phyloP scores from a whole-genome alignment of 2,888 invertebrate genomes.

The Tortrix viridana region DNA sequence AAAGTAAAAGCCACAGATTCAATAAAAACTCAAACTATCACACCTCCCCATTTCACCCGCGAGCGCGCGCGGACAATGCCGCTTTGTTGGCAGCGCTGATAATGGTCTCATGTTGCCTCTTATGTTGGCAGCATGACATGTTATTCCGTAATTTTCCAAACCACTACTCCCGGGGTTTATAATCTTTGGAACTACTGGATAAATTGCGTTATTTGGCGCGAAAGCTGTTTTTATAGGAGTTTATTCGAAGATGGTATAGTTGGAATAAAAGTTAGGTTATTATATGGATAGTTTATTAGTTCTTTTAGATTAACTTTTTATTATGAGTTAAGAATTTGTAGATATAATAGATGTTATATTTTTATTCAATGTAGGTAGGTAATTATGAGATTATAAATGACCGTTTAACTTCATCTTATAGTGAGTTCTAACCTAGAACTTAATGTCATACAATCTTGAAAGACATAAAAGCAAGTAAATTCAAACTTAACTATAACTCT shows the following conservation, averaged over 20 bases:
- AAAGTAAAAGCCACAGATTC: slow-evolving; percentile 30
- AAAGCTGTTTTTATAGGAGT: slow-evolving; percentile 9
- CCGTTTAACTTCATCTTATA: too few relatives aligned
- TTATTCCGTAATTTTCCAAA: slow-evolving; percentile 74
- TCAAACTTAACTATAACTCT: too few relatives aligned
- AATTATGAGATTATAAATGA: too few relatives aligned
- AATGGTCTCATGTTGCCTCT: slow-evolving; percentile 31
- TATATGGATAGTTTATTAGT: slow-evolving; percentile 4
- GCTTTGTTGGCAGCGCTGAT: slow-evolving; percentile 49
- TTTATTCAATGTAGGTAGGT: too few relatives aligned
- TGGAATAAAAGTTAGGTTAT: background rate
- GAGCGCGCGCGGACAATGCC: slow-evolving; percentile 59
- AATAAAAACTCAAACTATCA: slow-evolving; percentile 35
- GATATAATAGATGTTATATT: too few relatives aligned
- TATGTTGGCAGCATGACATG: slow-evolving; percentile 43
- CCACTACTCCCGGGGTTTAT: slow-evolving; percentile 53
- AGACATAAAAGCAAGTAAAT: too few relatives aligned
- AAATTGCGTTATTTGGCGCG: slow-evolving; percentile 15
- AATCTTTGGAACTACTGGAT: slow-evolving; percentile 29
- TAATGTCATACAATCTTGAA: too few relatives aligned
- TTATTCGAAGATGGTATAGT: background rate
- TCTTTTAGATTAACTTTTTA: background rate
- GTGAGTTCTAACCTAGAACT: too few relatives aligned
- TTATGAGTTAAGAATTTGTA: too few relatives aligned
- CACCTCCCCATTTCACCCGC: slow-evolving; percentile 45